phyloP scores from a whole-genome alignment of 1,140 invertebrate genomes.

The Drosophila trapezifrons region DNA sequence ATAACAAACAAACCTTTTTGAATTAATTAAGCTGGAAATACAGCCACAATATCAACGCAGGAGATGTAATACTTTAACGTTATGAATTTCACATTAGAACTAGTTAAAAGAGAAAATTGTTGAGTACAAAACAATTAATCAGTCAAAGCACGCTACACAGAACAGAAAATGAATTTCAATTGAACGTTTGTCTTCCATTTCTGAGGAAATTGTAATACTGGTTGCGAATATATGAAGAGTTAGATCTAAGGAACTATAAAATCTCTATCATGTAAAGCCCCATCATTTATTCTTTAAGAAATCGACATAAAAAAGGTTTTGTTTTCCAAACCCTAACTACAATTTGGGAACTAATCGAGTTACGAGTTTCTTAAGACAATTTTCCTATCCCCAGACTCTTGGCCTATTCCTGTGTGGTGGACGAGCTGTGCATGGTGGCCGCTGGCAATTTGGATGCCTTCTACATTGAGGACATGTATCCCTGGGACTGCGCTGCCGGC shows the following conservation, averaged over 20 bases:
- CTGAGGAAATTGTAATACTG: too few relatives aligned
- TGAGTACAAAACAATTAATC: conserved; percentile 17
- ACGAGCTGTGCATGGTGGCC: conserved; percentile 89
- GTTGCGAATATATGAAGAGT: too few relatives aligned
- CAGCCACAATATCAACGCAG: not conserved
- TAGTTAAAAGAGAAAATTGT: not conserved
- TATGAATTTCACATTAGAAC: not conserved
- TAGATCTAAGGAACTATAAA: too few relatives aligned
- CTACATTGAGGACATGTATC: conserved; percentile 89
- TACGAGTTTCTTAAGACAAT: not conserved
- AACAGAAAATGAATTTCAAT: conserved; percentile 7
- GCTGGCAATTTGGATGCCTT: conserved; percentile 90
- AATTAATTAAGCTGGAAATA: not conserved
- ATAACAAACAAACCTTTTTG: not conserved
- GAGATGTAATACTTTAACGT: not conserved
- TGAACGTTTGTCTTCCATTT: not conserved
- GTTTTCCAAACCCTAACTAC: too few relatives aligned
- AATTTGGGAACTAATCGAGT: not conserved
- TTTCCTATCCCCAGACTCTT: conserved; percentile 48
- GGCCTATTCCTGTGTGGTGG: conserved; percentile 76
- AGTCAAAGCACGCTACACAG: not conserved
- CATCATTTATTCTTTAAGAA: too few relatives aligned
- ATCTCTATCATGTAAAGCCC: too few relatives aligned
- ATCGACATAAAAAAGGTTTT: too few relatives aligned
- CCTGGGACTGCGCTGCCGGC: conserved; percentile 90